Evolutionary conservation across 2,888 invertebrate genomes (phyloP).

Genomic region (Drosophila prostipennis): DNA sequence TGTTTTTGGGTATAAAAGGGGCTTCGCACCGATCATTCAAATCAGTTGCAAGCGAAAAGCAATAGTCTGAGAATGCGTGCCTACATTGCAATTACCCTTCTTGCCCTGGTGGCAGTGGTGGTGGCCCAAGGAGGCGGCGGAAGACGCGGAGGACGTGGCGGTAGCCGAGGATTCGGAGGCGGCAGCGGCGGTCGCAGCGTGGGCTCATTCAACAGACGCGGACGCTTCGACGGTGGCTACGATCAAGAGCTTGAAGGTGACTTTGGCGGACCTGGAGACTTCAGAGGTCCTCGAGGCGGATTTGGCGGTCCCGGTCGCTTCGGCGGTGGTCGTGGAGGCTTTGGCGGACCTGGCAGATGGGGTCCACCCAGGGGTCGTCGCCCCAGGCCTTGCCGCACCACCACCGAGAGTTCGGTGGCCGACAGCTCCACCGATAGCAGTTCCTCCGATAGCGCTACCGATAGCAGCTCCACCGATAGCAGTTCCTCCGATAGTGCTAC

Average conservation of each 20-base stretch:
- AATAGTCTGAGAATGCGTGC: slow-evolving; percentile 46
- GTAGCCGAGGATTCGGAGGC: background rate
- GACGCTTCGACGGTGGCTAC: background rate
- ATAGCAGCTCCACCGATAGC: slow-evolving; percentile 3
- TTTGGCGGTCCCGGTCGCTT: slow-evolving; percentile 1
- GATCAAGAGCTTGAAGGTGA: background rate
- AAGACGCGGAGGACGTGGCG: slow-evolving; percentile 16
- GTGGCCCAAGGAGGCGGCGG: slow-evolving; percentile 24
- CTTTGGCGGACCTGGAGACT: too few species aligned
- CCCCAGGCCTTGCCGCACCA: slow-evolving; percentile 4
- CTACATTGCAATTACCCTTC: slow-evolving; percentile 42
- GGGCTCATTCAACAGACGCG: background rate
- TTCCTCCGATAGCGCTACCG: slow-evolving; percentile 3
- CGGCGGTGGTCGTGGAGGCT: background rate
- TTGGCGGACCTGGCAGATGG: background rate
- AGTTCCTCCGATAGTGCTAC: background rate
- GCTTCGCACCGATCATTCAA: background rate
- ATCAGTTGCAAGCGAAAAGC: slow-evolving; percentile 29
- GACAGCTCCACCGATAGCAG: slow-evolving; percentile 14
- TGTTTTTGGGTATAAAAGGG: slow-evolving; percentile 46
- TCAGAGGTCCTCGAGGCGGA: background rate
- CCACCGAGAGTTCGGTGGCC: slow-evolving; percentile 10
- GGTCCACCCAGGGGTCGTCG: slow-evolving; percentile 9
- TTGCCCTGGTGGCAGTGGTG: slow-evolving; percentile 31
- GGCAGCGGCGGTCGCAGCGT: slow-evolving; percentile 2